phyloP scores from a whole-genome alignment of 2,113 vertebrate species.

The Bubo bubo region DNA sequence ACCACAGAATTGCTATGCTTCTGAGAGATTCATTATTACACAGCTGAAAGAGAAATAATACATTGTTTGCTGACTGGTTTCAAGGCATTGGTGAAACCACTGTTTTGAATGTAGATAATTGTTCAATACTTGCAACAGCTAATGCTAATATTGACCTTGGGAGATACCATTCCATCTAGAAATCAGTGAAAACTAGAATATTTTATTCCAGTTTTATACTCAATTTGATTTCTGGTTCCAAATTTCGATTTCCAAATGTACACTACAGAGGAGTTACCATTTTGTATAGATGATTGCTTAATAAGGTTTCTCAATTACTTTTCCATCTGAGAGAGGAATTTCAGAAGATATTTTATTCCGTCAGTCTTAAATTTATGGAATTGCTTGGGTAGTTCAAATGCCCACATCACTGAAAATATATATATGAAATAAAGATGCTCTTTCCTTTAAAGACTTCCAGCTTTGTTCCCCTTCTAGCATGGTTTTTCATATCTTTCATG shows the following conservation, averaged over 20 bases:
- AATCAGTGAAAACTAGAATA: not conserved
- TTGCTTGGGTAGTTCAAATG: not conserved
- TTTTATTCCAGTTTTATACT: not conserved
- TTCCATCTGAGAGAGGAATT: not conserved
- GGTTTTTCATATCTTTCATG: not conserved
- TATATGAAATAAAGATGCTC: not conserved
- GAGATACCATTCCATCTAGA: not conserved
- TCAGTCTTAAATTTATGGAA: not conserved
- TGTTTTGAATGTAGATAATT: not conserved
- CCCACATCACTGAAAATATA: not conserved
- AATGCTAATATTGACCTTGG: not conserved
- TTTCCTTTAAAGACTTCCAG: not conserved
- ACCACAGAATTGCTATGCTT: not conserved
- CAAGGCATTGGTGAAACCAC: not conserved
- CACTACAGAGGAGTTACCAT: not conserved
- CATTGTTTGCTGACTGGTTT: not conserved
- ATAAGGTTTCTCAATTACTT: not conserved
- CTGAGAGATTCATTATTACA: not conserved
- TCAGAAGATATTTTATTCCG: not conserved
- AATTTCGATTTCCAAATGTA: not conserved
- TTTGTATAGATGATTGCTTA: not conserved
- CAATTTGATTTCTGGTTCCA: not conserved
- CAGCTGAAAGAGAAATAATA: not conserved
- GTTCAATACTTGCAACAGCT: not conserved
- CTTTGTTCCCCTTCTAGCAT: accelerated